Evolutionary conservation across 1,140 invertebrate genomes (phyloP).

Genomic region (Zaprionus inermis): DNA sequence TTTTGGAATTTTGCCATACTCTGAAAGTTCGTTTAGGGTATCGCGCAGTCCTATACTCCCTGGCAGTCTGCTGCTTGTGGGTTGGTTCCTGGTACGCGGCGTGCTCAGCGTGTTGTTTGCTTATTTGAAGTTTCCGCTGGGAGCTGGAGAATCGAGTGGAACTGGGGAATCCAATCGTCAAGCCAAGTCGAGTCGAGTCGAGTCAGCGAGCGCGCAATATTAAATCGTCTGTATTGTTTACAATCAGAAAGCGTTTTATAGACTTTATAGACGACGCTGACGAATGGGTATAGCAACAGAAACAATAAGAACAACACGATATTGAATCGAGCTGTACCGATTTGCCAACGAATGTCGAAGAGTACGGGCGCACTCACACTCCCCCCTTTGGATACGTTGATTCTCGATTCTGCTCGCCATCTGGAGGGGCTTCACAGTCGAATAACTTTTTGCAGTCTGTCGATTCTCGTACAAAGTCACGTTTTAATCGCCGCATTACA

Average conservation of each 20-base stretch:
- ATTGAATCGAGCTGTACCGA: slow-evolving; percentile 64
- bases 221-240: slow-evolving; percentile 82
- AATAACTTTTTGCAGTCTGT: slow-evolving; percentile 43
- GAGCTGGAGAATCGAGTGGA: slow-evolving; percentile 53
- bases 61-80: neutral
- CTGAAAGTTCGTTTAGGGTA: slow-evolving; percentile 1
- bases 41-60: neutral
- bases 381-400: slow-evolving; percentile 12
- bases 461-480: slow-evolving; percentile 66
- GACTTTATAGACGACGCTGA: slow-evolving; percentile 69
- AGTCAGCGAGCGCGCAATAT: slow-evolving; percentile 73
- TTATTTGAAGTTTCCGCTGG: slow-evolving; percentile 81
- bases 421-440: slow-evolving; percentile 50
- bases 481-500: slow-evolving; percentile 72
- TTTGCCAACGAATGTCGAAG: slow-evolving; percentile 47
- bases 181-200: slow-evolving; percentile 19
- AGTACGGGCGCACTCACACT: neutral
- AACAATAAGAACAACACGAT: slow-evolving; percentile 44
- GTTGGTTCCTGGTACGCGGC: slow-evolving; percentile 69
- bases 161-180: slow-evolving; percentile 34
- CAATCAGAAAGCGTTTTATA: slow-evolving; percentile 81
- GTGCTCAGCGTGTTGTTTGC: slow-evolving; percentile 77
- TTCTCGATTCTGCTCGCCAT: slow-evolving; percentile 41
- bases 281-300: slow-evolving; percentile 34
- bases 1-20: neutral